Evolutionary conservation across 2,113 vertebrate genomes (phyloP).

Genomic region (Narcine bancroftii): DNA sequence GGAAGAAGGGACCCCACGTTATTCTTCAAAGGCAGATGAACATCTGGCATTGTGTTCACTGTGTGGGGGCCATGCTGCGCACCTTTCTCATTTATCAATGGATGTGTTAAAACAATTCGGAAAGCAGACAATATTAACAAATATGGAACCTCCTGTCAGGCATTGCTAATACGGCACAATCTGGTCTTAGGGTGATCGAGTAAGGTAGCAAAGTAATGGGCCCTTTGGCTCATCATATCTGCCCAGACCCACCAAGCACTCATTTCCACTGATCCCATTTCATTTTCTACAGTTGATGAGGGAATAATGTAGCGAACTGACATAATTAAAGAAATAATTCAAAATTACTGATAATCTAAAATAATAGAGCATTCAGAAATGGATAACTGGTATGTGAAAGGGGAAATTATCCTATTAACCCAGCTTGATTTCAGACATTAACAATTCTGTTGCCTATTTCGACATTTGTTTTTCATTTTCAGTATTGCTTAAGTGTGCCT

Average conservation of each 20-base stretch:
- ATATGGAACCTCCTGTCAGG: background rate
- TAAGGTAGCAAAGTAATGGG: no score
- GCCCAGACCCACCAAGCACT: no score
- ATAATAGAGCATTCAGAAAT: background rate
- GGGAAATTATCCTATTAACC: background rate
- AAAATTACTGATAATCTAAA: background rate
- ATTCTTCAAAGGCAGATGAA: slow-evolving; percentile 23
- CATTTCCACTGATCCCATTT: no score
- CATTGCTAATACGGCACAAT: background rate
- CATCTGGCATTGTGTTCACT: background rate
- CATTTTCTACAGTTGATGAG: background rate
- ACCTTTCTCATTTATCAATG: background rate
- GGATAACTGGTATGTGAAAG: background rate
- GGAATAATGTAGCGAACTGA: background rate
- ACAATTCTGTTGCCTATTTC: background rate
- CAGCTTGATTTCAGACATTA: background rate
- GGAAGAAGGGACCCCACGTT: background rate
- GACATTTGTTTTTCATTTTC: background rate
- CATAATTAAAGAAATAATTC: background rate
- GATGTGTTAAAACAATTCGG: background rate
- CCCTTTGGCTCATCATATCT: no score
- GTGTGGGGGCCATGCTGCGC: background rate
- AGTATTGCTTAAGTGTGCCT: background rate
- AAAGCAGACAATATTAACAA: background rate
- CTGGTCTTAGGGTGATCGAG: no score